Evolutionary conservation across 2,113 vertebrate species (phyloP).

Genomic region (Xenopus laevis): DNA sequence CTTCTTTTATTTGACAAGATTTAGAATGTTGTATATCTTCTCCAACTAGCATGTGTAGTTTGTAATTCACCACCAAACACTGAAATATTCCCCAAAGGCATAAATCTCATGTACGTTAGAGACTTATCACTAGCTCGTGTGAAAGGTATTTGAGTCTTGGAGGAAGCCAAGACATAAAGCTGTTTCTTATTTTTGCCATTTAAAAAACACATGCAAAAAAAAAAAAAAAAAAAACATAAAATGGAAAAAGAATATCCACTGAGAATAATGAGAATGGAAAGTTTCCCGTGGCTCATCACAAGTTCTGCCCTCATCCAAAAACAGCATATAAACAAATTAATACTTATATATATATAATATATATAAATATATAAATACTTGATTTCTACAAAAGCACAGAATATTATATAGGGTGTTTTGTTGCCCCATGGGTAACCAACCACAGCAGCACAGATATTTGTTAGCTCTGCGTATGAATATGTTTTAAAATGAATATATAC

Average conservation of each 20-base stretch:
- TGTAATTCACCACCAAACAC: constrained; percentile 27
- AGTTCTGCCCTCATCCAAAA: background rate
- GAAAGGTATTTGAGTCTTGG: constrained; percentile 9
- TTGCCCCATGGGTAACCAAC: no score
- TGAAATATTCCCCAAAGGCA: constrained; percentile 24
- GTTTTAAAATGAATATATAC: no score
- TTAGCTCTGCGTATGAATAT: no score
- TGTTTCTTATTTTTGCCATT: constrained; percentile 33
- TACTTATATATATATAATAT: no score
- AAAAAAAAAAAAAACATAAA: background rate
- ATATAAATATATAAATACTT: no score
- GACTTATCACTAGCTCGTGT: constrained; percentile 18
- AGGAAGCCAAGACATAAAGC: constrained; percentile 12
- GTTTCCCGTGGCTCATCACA: constrained; percentile 16
- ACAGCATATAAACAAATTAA: background rate
- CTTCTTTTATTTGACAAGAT: constrained; percentile 29
- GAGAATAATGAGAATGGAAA: constrained; percentile 29
- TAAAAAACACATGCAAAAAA: constrained; percentile 8
- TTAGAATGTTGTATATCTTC: constrained; percentile 12
- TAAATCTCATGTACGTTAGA: background rate
- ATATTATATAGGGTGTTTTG: no score
- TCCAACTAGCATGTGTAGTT: constrained; percentile 23
- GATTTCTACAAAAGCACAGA: no score
- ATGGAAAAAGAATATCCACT: background rate
- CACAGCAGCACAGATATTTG: no score